A percentile compares a stretch with the other conserved stretches of the same genome.
Evolutionary conservation across 2,797 vertebrate species (phyloP).

Genomic region (Peromyscus melanophrys): DNA sequence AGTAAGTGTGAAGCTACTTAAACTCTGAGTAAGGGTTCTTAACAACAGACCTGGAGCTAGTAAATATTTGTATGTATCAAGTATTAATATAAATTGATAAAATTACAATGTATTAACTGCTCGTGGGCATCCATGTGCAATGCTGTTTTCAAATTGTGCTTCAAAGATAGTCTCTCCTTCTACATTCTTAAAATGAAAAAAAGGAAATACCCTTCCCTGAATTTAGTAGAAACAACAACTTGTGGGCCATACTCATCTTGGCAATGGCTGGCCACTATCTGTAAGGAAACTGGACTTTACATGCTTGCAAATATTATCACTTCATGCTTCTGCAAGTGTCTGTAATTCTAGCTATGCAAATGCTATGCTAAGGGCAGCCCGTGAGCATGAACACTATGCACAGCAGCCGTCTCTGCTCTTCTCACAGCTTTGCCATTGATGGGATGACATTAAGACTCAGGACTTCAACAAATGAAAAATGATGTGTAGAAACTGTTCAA

Average conservation of each 20-base stretch:
- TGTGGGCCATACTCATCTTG: background rate
- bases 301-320: conserved; percentile 25
- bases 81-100: background rate
- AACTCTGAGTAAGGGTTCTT: background rate
- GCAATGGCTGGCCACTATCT: background rate
- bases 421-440: conserved; percentile 56
- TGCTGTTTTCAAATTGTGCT: conserved; percentile 44
- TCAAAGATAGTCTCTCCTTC: background rate
- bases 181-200: conserved; percentile 32
- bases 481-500: conserved; percentile 64
- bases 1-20: background rate
- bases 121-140: background rate
- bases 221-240: background rate
- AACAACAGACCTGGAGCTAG: background rate
- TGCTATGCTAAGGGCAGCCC: background rate
- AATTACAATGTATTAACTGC: background rate
- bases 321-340: background rate
- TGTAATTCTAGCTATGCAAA: conserved; percentile 53
- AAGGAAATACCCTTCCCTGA: background rate
- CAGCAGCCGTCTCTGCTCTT: conserved; percentile 33
- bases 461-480: conserved; percentile 64
- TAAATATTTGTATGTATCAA: conserved; percentile 3
- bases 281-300: conserved; percentile 33
- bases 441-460: conserved; percentile 15
- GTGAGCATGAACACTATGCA: background rate